Base-by-base conservation (phyloP, 1,140 invertebrate genomes). In the Sitodiplosis mosellana region DNA sequence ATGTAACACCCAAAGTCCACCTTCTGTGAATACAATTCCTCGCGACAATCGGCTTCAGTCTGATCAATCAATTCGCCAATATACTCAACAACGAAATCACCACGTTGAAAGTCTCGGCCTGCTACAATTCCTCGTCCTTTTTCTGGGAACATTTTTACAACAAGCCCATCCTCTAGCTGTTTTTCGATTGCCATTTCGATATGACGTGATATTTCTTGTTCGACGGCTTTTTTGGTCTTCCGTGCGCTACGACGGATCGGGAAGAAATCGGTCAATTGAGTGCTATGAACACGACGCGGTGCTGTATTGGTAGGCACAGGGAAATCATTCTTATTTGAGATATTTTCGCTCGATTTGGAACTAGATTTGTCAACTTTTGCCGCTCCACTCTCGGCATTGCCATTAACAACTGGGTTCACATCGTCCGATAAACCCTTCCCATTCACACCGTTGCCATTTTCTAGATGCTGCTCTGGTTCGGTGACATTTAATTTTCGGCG, bases 81-180 rank as follows among this genome's bases (percentile, higher is more conserved):
- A 65, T 99, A 99, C 68, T 99, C 94, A 6, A 98, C 85, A 19
- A 98, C 90, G 69, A 92, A 98, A 59, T 95, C 89, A 17, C 88
- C 90, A 53, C 82, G 80, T 7, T 65, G 57, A 61, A 97, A 96
- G 8, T 71, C 59, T 44, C 77, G 75, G 2, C 77, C 80, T 1
- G 92, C 77, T 12, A 94, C 72, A 1, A 87, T 68, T 12, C 84
- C 84, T 33, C 84, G 70, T 5, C 84, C 84, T 65, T 87, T 87
- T 3, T 73, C 76, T 33, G 73, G 68, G 55, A 87, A 86, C 46
- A 74, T 60, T 36, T 69, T 61, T 60, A 91, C 83, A 70, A 83
- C 73, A 27, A 94, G 68, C 12, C 87, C 87, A 54, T 93, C 86
- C 64, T 93, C 87, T 53, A 72, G 72, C 38, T 80, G 76, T 55